Evolutionary conservation across 2,797 vertebrate genomes (phyloP).

Genomic region (Trichosurus vulpecula): DNA sequence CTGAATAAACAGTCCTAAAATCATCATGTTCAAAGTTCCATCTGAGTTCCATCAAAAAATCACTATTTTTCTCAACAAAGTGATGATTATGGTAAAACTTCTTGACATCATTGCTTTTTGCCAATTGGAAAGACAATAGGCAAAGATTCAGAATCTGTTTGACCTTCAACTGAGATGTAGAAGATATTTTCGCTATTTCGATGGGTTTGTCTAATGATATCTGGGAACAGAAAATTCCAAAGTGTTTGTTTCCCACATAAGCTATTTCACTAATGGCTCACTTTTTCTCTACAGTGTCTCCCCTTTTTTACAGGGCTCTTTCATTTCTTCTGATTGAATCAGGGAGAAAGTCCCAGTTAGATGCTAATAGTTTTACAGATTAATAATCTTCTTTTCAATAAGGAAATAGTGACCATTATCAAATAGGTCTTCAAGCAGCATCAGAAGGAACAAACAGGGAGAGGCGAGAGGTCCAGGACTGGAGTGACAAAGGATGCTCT

Average conservation of each 20-base stretch:
- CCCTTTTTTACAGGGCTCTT: background rate
- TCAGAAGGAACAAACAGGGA: background rate
- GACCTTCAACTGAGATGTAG: background rate
- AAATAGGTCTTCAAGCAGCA: background rate
- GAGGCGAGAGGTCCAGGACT: background rate
- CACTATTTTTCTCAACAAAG: background rate
- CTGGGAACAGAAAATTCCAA: background rate
- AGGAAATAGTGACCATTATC: background rate
- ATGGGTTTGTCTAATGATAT: background rate
- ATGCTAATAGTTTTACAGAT: background rate
- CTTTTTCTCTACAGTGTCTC: background rate
- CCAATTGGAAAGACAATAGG: conserved; percentile 39
- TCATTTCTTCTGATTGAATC: background rate
- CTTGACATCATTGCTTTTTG: background rate
- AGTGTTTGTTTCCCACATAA: background rate
- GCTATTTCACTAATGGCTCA: background rate
- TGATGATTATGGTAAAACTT: conserved; percentile 55
- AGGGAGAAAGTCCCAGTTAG: background rate
- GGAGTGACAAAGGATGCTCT: background rate
- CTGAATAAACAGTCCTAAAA: conserved; percentile 77
- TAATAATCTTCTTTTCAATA: background rate
- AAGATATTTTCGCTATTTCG: background rate
- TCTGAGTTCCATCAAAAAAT: conserved; percentile 50
- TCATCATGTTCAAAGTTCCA: conserved; percentile 74
- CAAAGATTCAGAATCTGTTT: background rate